Evolutionary conservation across 2,113 vertebrate genomes (phyloP).

Genomic region (Empidonax traillii): DNA sequence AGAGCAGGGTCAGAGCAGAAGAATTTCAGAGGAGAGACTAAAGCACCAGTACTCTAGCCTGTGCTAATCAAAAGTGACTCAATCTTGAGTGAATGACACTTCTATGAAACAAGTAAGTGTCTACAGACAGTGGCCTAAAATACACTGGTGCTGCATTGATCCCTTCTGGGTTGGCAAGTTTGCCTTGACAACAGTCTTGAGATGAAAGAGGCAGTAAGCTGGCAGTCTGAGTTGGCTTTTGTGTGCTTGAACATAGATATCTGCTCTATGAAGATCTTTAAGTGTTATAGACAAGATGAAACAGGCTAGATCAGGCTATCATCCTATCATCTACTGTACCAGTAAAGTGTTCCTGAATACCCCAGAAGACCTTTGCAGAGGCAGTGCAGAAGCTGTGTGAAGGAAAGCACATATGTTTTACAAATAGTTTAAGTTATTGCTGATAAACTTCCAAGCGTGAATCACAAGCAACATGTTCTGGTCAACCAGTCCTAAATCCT

Average conservation of each 20-base stretch:
- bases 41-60: background rate
- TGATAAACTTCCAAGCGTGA: conserved; percentile 16
- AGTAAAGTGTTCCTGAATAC: background rate
- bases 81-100: background rate
- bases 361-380: background rate
- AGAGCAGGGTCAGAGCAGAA: background rate
- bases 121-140: conserved; percentile 12
- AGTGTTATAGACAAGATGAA: background rate
- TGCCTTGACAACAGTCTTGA: background rate
- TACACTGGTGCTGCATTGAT: background rate
- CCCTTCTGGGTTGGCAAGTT: background rate
- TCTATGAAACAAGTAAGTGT: background rate
- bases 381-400: background rate
- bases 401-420: background rate
- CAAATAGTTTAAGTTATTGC: background rate
- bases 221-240: background rate
- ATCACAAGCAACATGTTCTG: background rate
- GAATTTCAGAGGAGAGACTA: background rate
- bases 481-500: background rate
- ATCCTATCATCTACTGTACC: background rate
- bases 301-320: background rate
- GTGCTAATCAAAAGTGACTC: background rate
- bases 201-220: conserved; percentile 8
- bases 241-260: background rate
- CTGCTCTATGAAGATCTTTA: background rate